These are phyloP conservation scores for Emberiza fucata DNA, from an alignment of 2,113 vertebrate genomes.

Conservation along the genomic window DNA sequence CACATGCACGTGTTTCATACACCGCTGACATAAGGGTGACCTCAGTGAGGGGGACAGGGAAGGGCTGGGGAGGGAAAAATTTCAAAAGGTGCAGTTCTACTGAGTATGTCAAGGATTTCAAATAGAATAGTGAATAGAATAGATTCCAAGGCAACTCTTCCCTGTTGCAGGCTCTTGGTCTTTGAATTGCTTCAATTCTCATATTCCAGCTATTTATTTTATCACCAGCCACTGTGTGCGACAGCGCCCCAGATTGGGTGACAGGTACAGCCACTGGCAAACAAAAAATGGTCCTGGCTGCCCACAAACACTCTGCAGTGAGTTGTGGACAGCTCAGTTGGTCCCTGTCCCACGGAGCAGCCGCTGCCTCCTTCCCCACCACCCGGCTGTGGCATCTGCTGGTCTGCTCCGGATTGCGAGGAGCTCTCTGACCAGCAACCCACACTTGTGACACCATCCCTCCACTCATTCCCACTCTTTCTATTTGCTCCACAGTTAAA, in stretches of 20 bases:
- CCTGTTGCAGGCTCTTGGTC: neutral
- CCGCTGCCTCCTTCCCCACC: fast-evolving
- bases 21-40: neutral
- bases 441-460: fast-evolving
- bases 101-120: neutral
- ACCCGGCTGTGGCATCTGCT: fast-evolving
- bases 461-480: neutral
- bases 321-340: fast-evolving
- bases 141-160: neutral
- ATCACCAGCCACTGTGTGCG: fast-evolving
- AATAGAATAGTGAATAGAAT: neutral
- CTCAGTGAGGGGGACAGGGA: neutral
- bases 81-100: neutral
- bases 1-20: neutral
- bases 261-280: neutral
- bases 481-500: neutral
- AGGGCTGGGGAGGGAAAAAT: neutral
- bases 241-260: neutral
- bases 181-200: neutral
- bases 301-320: fast-evolving
- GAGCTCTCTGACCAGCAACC: neutral
- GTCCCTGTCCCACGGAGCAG: fast-evolving
- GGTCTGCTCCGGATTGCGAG: fast-evolving
- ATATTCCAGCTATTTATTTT: neutral
- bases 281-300: neutral